These are phyloP conservation scores for Myiopsitta monachus DNA, from an alignment of 2,113 vertebrate genomes.

Conservation along the genomic window DNA sequence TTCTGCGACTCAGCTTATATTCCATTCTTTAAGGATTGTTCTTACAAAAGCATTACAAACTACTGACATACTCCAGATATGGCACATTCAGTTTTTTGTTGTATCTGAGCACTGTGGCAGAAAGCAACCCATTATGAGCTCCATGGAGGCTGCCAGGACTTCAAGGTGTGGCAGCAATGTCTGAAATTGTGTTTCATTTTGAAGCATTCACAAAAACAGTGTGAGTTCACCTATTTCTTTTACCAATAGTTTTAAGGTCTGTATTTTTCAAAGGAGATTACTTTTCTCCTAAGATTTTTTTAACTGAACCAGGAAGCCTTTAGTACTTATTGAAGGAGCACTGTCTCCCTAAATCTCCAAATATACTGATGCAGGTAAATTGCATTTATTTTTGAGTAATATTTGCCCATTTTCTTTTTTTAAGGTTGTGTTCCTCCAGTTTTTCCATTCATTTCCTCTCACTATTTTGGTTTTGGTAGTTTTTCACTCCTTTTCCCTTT, in stretches of 20 bases:
- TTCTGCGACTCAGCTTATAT: background rate
- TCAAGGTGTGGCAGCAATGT: background rate
- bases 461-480: background rate
- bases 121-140: background rate
- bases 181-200: conserved; percentile 21
- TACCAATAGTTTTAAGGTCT: background rate
- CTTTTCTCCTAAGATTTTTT: background rate
- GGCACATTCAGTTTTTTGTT: background rate
- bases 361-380: background rate
- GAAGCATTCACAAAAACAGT: background rate
- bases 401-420: background rate
- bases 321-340: background rate
- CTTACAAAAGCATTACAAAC: background rate
- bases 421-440: background rate
- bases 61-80: background rate
- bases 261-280: background rate
- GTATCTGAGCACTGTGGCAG: background rate
- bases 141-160: background rate
- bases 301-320: background rate
- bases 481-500: background rate
- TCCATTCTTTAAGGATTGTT: background rate
- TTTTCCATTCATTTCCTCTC: background rate
- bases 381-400: background rate
- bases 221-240: background rate
- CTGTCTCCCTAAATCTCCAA: background rate